phyloP scores from a whole-genome alignment of 2,113 vertebrate species.

The cat (Felis catus) region F.catus_Fca126_mat1.0 CM031417.1:144365001-144365500 shows the following conservation, averaged over 20 bases:
- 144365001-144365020: not conserved
- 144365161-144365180: not conserved
- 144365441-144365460: not conserved
- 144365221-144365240: not conserved
- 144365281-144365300: not conserved
- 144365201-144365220: not conserved
- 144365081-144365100: not conserved
- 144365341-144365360: not conserved
- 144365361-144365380: not conserved
- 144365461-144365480: not conserved
- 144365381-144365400: not conserved
- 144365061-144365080: not conserved
- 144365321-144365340: not conserved
- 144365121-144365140: not conserved
- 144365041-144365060: not conserved
- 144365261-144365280: not conserved
- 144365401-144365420: not conserved
- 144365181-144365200: fast-evolving
- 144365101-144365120: not conserved
- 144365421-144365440: not conserved
- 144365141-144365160: not conserved
- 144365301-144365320: not conserved
- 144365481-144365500: fast-evolving
- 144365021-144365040: not conserved
- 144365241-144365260: not conserved